Evolutionary conservation across 2,888 invertebrate genomes (phyloP), one percentile per base, ranked within the genome.

Genomic region (Hemistola chrysoprasaria): DNA sequence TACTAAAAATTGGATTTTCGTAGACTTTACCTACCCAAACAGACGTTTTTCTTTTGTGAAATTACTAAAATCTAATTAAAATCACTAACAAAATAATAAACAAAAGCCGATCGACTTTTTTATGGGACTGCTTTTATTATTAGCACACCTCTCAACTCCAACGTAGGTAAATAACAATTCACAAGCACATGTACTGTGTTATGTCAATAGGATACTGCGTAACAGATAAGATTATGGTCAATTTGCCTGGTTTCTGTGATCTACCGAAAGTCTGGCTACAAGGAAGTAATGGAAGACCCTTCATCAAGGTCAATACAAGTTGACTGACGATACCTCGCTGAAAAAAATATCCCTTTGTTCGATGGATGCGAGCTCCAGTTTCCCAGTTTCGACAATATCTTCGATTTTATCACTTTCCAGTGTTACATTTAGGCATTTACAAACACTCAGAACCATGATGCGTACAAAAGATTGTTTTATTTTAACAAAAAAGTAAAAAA

Each of bases 361-460:
- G 59, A 78, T 76, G 52, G 87, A 78, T 65, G 90, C 81, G 67
- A 93, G 72, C 64, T 90, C 90, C 68, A 92, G 73, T 68, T 89
- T 89, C 56, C 86, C 89, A 59, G 90, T 70, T 66, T 90, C 90
- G 65, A 91, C 78, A 71, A 88, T 85, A 62, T 88, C 88, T 68
- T 92, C 87, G 62, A 83, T 70, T 73, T 90, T 90, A 68, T 91
- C 91, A 66, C 92, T 86, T 78, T 91, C 91, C 59, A 94, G 88
- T 58, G 90, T 86, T 62, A 94, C 90, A 85, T 95, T 95, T 66
- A 94, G 82, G 81, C 95, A 95, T 89, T 94, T 93, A 86, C 95
- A 95, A 68, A 93, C 91, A 73, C 73, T 86, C 65, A 87, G 75
- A 78, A 92, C 85, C 91, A 91, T 91, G 64, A 64, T 86, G 50